A percentile compares a stretch with the other conserved stretches of the same genome.
phyloP scores from a whole-genome alignment of 2,113 vertebrate genomes.

The Zingel zingel region DNA sequence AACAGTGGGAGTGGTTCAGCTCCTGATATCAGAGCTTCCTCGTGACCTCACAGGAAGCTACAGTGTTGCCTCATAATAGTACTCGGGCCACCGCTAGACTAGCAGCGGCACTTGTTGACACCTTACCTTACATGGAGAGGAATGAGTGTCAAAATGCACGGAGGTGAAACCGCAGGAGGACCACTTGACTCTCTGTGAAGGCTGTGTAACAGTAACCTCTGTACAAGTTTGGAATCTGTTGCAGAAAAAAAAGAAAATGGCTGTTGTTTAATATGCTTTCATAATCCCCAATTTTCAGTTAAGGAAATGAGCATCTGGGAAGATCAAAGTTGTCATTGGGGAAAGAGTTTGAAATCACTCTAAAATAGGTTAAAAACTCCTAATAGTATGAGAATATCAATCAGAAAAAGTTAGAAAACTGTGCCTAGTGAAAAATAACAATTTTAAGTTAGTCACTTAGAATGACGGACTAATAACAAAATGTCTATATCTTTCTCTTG shows the following conservation, averaged over 20 bases:
- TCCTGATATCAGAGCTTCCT: conserved; percentile 45
- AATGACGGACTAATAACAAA: too few relatives aligned
- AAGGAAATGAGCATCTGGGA: background rate
- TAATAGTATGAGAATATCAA: background rate
- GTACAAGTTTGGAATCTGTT: background rate
- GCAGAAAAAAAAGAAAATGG: background rate
- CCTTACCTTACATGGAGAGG: conserved; percentile 72
- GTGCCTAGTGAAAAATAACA: background rate
- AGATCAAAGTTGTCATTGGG: background rate
- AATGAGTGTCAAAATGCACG: conserved; percentile 34
- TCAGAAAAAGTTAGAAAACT: background rate
- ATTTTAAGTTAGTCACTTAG: background rate
- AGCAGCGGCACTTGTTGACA: conserved; percentile 12
- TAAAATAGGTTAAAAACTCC: background rate
- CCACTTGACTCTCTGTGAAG: conserved; percentile 26
- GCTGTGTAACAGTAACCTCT: background rate
- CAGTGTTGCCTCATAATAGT: conserved; percentile 23
- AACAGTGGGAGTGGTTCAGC: conserved; percentile 25
- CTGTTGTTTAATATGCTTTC: background rate
- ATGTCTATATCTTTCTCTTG: too few relatives aligned
- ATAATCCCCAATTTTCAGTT: background rate
- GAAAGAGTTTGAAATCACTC: background rate
- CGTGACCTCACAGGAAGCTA: conserved; percentile 12
- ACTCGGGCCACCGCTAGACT: conserved; percentile 5
- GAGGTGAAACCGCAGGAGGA: conserved; percentile 24